Evolutionary conservation across 37 sponge, comb jelly and placozoan species (phyloP).

Genomic region (Agelas oroides): DNA sequence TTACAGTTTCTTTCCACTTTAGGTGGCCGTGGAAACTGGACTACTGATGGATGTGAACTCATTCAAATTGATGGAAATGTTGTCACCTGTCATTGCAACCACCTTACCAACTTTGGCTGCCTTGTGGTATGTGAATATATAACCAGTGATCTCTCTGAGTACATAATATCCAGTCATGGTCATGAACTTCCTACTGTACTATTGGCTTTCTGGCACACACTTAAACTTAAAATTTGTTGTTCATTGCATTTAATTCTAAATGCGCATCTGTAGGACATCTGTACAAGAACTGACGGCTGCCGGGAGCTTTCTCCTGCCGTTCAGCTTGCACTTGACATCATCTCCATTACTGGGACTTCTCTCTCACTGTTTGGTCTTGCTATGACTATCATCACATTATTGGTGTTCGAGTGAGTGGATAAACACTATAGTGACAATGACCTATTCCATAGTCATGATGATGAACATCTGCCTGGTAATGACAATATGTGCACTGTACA

Average conservation of each 20-base stretch:
- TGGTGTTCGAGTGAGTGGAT: conserved; percentile 29
- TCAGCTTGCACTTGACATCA: not conserved
- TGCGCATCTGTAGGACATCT: too few species aligned
- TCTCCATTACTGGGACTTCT: conserved; percentile 26
- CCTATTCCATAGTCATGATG: too few species aligned
- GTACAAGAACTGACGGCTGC: conserved; percentile 2
- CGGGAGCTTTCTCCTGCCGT: not conserved
- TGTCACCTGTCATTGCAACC: conserved; percentile 39
- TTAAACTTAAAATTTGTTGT: too few species aligned
- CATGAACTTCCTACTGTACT: too few species aligned
- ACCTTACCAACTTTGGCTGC: conserved; percentile 55
- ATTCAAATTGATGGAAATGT: not conserved
- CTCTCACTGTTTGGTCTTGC: conserved; percentile 48
- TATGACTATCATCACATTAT: conserved; percentile 14
- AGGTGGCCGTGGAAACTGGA: conserved; percentile 56
- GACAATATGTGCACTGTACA: too few species aligned
- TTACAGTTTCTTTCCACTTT: not conserved
- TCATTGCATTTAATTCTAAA: too few species aligned
- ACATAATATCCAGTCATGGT: too few species aligned
- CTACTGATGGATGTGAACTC: conserved; percentile 32
- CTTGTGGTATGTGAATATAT: conserved; percentile 47
- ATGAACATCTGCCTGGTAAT: too few species aligned
- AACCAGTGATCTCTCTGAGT: too few species aligned
- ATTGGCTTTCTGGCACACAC: too few species aligned
- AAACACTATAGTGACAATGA: too few species aligned